phyloP scores from a whole-genome alignment of 2,113 vertebrate species.

The Hydrochoerus hydrochaeris region DNA sequence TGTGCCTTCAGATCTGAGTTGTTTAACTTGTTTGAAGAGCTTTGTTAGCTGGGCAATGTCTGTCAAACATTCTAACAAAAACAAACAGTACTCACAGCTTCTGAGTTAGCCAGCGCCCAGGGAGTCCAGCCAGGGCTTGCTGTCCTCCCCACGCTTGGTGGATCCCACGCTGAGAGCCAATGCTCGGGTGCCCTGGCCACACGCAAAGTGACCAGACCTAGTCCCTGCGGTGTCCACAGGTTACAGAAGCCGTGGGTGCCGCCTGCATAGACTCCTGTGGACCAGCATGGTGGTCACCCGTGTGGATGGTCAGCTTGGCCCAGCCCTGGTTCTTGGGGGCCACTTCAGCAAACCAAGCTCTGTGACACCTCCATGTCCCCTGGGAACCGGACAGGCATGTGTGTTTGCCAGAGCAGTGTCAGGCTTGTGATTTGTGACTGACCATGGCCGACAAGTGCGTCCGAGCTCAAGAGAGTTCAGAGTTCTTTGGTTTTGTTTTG shows the following conservation, averaged over 20 bases:
- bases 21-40: neutral
- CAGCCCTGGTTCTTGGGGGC: rapidly evolving
- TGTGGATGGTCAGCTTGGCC: rapidly evolving
- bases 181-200: too few species aligned
- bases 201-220: too few species aligned
- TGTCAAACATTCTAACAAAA: neutral
- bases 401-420: neutral
- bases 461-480: neutral
- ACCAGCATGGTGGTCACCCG: rapidly evolving
- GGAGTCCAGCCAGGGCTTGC: neutral
- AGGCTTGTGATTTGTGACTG: neutral
- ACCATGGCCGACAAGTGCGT: rapidly evolving
- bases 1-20: neutral
- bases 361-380: neutral
- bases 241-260: rapidly evolving
- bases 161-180: too few species aligned
- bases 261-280: rapidly evolving
- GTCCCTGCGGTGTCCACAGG: neutral
- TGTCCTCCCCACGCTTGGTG: neutral
- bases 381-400: neutral
- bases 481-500: neutral
- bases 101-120: neutral
- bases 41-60: neutral
- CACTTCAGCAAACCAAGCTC: neutral
- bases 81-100: neutral